Percentiles rank a stretch among this genome's conserved stretches.
Evolutionary conservation across 2,113 vertebrate species (phyloP).

Genomic region (Thalassarche chlororhynchos): DNA sequence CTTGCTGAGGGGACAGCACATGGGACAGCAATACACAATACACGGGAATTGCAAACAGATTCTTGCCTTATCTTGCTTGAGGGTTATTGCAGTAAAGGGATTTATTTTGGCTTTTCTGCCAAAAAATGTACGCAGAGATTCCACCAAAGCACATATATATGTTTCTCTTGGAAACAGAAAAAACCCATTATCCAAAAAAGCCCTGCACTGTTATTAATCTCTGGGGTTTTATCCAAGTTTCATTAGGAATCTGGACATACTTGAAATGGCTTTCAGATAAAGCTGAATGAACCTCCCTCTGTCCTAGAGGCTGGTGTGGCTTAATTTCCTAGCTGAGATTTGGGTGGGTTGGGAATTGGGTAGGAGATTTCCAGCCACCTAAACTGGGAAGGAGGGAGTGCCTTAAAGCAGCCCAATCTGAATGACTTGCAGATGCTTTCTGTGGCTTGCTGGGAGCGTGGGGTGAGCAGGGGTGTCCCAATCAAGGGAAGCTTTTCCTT

Average conservation of each 20-base stretch:
- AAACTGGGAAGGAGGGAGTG: neutral
- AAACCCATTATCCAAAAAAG: constrained; percentile 39
- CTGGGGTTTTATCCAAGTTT: constrained; percentile 57
- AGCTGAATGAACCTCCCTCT: constrained; percentile 53
- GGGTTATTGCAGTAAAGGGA: constrained; percentile 34
- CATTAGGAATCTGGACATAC: constrained; percentile 63
- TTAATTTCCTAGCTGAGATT: constrained; percentile 50
- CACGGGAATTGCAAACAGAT: neutral
- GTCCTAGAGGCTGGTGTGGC: constrained; percentile 47
- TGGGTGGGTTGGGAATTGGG: constrained; percentile 11
- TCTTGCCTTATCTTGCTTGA: constrained; percentile 17
- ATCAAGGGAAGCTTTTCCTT: neutral
- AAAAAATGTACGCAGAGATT: constrained; percentile 29
- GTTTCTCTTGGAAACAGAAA: constrained; percentile 67
- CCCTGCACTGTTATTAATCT: constrained; percentile 57
- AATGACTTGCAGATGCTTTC: neutral
- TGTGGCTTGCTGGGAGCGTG: neutral
- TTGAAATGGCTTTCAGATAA: constrained; percentile 67
- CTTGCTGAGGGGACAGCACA: neutral
- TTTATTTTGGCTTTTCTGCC: constrained; percentile 40
- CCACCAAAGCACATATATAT: constrained; percentile 13
- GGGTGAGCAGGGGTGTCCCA: neutral
- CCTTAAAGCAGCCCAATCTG: neutral
- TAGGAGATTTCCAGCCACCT: constrained; percentile 29
- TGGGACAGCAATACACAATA: neutral